Base-by-base conservation (phyloP, 2,113 vertebrate species). In the Ammodytes marinus region DNA sequence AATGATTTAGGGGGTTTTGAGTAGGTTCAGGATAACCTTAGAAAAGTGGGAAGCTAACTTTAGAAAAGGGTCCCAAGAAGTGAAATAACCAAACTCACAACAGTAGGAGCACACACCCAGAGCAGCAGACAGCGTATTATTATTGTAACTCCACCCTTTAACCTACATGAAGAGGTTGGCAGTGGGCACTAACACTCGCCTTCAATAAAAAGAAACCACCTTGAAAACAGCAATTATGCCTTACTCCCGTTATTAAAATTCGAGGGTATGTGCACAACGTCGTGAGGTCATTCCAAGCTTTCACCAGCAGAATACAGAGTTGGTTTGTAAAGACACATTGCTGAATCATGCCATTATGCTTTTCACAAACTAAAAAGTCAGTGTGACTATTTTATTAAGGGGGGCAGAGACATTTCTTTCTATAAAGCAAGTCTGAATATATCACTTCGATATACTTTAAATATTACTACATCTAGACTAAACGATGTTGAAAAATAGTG, bases 181-280 rank as follows among this genome's bases (percentile, higher is more conserved):
- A n/a, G 69, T 35, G 63, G 1, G 54, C 47, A n/a, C 49, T 10
- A 71, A 85, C 37, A 8, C 46, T 55, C 27, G 49, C 45, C 54
- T 65, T 71, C 14, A 74, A 78, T 52, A 58, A 67, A 76, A 65
- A 10, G 2, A 78, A 27, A 69, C 68, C 43, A 10, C 40, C 15
- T 35, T 55, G 14, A 88, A 27, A 85, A 78, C 82, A 70, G 50
- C 43, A 87, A 71, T 87, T 73, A 85, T 43, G 59, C 19, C 8
- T 47, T 47, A 60, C n/a, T 69, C 27, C n/a, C 40, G 35, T 76
- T 74, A 83, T 76, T 80, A 64, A 52, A 50, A 27, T 27, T 45
- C 0, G 3, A 77, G 60, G 19, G 14, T 10, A 78, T 17, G 10
- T 50, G 53, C 35, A 53, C 8, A 40, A 27, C 27, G 27, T 27